Evolutionary conservation across 64 coral and sea anemone genomes (phyloP).

Genomic region (Anthopleura sola): DNA sequence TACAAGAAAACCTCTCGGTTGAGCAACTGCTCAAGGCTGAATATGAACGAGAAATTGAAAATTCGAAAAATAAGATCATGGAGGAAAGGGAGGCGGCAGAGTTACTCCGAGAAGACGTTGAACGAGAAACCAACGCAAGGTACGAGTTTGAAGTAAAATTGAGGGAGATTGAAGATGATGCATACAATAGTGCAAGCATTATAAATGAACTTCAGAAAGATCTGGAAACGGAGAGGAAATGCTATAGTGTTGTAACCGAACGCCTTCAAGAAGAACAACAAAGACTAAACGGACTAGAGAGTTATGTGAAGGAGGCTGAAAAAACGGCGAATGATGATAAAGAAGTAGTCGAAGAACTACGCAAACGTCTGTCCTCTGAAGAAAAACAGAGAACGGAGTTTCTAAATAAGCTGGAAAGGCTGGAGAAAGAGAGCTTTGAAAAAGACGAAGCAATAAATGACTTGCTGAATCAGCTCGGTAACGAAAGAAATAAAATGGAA

Average conservation of each 20-base stretch:
- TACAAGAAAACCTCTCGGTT: slow-evolving; percentile 52
- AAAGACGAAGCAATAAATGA: slow-evolving; percentile 63
- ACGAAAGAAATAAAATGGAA: slow-evolving; percentile 35
- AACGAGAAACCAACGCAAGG: slow-evolving; percentile 33
- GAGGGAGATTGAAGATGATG: slow-evolving; percentile 32
- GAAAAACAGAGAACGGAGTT: slow-evolving; percentile 36
- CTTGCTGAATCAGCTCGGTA: slow-evolving; percentile 39
- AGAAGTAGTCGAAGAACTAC: slow-evolving; percentile 20
- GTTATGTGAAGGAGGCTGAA: slow-evolving; percentile 60
- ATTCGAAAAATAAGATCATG: slow-evolving; percentile 25
- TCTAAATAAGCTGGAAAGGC: slow-evolving; percentile 41
- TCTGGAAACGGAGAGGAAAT: slow-evolving; percentile 61
- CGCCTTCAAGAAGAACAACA: slow-evolving; percentile 46
- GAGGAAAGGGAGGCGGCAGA: slow-evolving; percentile 43
- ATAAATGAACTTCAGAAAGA: slow-evolving; percentile 52
- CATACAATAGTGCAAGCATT: slow-evolving; percentile 6
- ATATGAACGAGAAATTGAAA: slow-evolving; percentile 49
- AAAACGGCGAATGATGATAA: slow-evolving; percentile 36
- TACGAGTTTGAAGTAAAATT: slow-evolving; percentile 40
- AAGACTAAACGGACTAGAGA: slow-evolving; percentile 39
- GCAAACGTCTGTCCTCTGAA: slow-evolving; percentile 12
- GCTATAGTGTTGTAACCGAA: slow-evolving; percentile 42
- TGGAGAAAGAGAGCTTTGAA: slow-evolving; percentile 52
- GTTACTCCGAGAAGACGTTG: slow-evolving; percentile 17
- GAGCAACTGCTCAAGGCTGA: slow-evolving; percentile 54